Evolutionary conservation across 2,888 invertebrate species (phyloP).

Genomic region (Ophion slaviceki): DNA sequence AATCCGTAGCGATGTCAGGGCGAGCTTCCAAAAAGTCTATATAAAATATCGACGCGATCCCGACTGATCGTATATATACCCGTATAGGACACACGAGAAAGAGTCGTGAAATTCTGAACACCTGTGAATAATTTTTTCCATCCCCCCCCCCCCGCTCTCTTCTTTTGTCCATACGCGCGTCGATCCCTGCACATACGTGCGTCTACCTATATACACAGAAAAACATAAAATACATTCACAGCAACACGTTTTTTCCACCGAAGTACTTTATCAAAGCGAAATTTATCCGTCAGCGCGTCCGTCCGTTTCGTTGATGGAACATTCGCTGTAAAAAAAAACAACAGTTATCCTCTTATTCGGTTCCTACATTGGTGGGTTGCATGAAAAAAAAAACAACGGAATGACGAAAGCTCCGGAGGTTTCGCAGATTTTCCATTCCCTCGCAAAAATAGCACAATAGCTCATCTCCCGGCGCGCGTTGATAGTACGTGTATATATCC

Average conservation of each 20-base stretch:
- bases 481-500: conserved; percentile 72
- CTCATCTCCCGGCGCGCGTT: conserved; percentile 81
- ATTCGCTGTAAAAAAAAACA: conserved; percentile 45
- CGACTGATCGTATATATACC: conserved; percentile 13
- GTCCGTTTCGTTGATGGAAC: conserved; percentile 64
- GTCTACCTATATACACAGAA: background rate
- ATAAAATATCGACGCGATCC: conserved; percentile 45
- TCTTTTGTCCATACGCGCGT: background rate
- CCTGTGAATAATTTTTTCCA: conserved; percentile 53
- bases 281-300: conserved; percentile 65
- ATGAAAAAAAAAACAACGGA: conserved; percentile 37
- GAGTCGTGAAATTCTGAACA: conserved; percentile 37
- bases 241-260: conserved; percentile 28
- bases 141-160: background rate
- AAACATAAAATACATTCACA: conserved; percentile 32
- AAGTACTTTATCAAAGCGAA: conserved; percentile 61
- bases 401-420: conserved; percentile 65
- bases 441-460: conserved; percentile 82
- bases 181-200: background rate
- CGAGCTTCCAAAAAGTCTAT: conserved; percentile 38
- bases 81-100: background rate
- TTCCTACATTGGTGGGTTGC: conserved; percentile 3
- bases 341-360: conserved; percentile 31
- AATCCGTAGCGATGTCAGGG: conserved; percentile 42
- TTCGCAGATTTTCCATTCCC: conserved; percentile 76